Base-by-base conservation (phyloP, 2,888 invertebrate genomes). In the Ephialtes manifestator region DNA sequence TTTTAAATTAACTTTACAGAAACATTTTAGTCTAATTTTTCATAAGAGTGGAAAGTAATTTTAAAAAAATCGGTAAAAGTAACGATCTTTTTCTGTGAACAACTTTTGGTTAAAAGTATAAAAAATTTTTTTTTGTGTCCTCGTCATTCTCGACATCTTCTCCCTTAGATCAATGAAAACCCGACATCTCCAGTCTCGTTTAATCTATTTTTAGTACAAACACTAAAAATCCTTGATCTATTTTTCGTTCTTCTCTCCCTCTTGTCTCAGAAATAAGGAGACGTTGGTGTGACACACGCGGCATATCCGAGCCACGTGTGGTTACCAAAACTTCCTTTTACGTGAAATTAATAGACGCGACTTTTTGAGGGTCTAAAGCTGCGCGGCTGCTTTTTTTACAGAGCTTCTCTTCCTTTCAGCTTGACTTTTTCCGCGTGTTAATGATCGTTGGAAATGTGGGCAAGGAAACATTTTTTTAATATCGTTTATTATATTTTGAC, bases 141-240 rank as follows among this genome's bases (percentile, higher is more conserved):
- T 65, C 63, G 43, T 48, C 72, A 24, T 75, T 24, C 15, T 48
- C 48, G 11, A 13, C 13, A 46, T 46, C 46, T 13, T 46, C 46
- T 8, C 46, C 46, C 55, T 28, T 4, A 60, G 70, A 53, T 67
- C 81, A 70, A 85, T 82, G 81, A 82, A 82, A 75, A 85, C 75
- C 82, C 82, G 51, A 48, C 31, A 35, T 24, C 20, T 53, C 43
- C 60, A 24, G 35, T 46, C 72, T 46, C 75, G 78, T 63, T 68
- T 78, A 70, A 84, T 81, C 84, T 85, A 85, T 85, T 85, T 85
- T 82, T 85, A 79, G 70, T 13, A 65, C 75, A 20, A 43, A 48
- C 63, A 46, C 63, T 35, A 43, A 48, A 35, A 75, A 68, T 70
- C 46, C 75, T 74, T 67, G 20, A 67, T 81, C 70, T 67, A 31